Base-by-base conservation (phyloP, 1,140 invertebrate genomes). In the Drosophila nannoptera region DNA sequence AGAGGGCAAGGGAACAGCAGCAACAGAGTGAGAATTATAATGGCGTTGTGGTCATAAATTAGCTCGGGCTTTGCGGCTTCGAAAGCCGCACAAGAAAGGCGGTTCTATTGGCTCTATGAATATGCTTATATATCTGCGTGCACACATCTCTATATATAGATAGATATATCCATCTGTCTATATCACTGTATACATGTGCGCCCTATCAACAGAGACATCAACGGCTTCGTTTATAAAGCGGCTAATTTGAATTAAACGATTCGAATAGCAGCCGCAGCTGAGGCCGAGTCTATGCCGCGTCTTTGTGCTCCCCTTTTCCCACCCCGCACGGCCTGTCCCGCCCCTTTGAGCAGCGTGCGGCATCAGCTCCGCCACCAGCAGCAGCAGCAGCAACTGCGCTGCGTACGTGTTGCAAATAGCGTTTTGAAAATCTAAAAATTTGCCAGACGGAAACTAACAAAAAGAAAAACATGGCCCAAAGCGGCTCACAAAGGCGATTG, bases 21-120 rank as follows among this genome's bases (percentile, higher is more conserved):
- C 35, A 36, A 22, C 35, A 61, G 49, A 62, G 67, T 70, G 68
- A 65, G 68, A 70, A 70, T 66, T 70, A 66, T 70, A 65, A 70
- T 66, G 54, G 54, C 62, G 68, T 16, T 66, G 54, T 53, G 61
- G 22, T 33, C 62, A 60, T 70, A 70, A 70, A 70, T 66, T 66
- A 66, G 48, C 33, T 22, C 12, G 32, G 48, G 43, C 22, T 22
- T 22, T 29, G 38, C 12, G 48, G 16, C n/a, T 38, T 16, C n/a
- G n/a, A 32, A 14, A 50, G n/a, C 49, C 7, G 12, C 7, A 53
- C 46, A 67, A 12, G 16, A 63, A 68, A 12, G 32, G 55, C 56
- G 56, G 62, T 5, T 42, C 14, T 63, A 14, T 32, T 12, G 35
- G 33, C 65, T 65, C 36, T 58, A 54, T 61, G 46, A 61, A 22